Evolutionary conservation across 2,113 vertebrate species (phyloP), one percentile per base, ranked within the genome.

Genomic region (Oplegnathus fasciatus): DNA sequence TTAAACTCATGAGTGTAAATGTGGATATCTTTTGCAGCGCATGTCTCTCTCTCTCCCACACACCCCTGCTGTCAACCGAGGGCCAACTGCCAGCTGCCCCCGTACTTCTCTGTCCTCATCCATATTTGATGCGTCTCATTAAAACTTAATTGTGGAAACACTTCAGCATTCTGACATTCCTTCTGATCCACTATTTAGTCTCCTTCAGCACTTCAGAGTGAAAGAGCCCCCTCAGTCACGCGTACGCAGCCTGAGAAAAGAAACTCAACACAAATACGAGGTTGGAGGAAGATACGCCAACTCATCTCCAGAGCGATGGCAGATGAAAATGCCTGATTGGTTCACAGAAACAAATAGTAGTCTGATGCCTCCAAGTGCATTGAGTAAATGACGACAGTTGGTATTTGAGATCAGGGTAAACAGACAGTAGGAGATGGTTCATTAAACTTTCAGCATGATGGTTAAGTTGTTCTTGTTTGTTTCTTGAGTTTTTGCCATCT

Each of bases 51-150:
- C 26, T 11, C 55, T 10, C 69, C 14, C 61, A 64, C 75, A 67
- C 26, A 37, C 32, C 28, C 55, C 75, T 79, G 74, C 90, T 90
- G 86, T 91, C 90, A 82, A 69, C 54, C 17, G 0, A 84, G 48
- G 86, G 79, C 73, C 82, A 81, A 81, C 84, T 79, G 90, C 87
- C 90, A 89, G 84, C 80, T 86, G 86, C 80, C 77, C 84, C 81
- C 70, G 24, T 73, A 84, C 81, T 82, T 83, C 88, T 88, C 89
- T 54, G 77, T 90, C 75, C 80, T 94, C 93, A 90, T 93, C 66
- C 88, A 94, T 93, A 87, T 90, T 94, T 93, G 83, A 94, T 93
- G 75, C 2, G 10, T 76, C 76, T 94, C 91, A 94, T 95, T 90
- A 93, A 94, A 94, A 86, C 64, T 93, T 93, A 78, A 94, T 88